phyloP scores from a whole-genome alignment of 2,113 vertebrate genomes.

The Taxidea taxus region DNA sequence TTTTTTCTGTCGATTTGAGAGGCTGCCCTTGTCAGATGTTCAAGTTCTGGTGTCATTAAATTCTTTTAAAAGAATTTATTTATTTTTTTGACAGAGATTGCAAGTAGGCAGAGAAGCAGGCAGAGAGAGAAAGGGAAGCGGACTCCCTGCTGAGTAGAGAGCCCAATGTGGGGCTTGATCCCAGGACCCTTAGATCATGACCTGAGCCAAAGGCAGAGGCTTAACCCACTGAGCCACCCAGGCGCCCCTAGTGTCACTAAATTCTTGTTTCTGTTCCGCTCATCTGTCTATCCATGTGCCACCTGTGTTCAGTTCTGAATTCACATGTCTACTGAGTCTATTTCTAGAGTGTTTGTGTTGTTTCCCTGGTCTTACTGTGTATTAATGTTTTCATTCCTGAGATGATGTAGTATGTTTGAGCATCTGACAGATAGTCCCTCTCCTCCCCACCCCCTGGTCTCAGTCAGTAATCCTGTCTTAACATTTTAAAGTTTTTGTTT shows the following conservation, averaged over 20 bases:
- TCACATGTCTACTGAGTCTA: background rate
- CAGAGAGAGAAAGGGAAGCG: too few relatives aligned
- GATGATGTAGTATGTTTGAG: background rate
- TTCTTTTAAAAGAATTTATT: too few relatives aligned
- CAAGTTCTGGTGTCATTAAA: background rate
- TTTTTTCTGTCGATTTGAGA: background rate
- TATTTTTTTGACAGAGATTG: too few relatives aligned
- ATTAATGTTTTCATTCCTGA: background rate
- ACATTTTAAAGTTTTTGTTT: background rate
- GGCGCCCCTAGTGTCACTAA: too few relatives aligned
- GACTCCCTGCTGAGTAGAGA: too few relatives aligned
- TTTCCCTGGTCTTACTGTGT: background rate
- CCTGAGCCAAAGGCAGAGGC: too few relatives aligned
- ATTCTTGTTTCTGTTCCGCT: background rate
- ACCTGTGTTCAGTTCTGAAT: background rate
- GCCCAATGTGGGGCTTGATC: too few relatives aligned
- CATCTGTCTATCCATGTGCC: background rate
- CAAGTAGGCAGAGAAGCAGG: too few relatives aligned
- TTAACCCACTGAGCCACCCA: too few relatives aligned
- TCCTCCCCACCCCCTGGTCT: background rate
- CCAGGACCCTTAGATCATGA: too few relatives aligned
- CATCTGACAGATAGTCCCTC: background rate
- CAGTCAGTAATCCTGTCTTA: background rate
- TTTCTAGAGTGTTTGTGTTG: background rate
- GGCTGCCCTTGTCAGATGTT: background rate